Evolutionary conservation across 1,140 invertebrate genomes (phyloP).

Genomic region (Cherax quadricarinatus): DNA sequence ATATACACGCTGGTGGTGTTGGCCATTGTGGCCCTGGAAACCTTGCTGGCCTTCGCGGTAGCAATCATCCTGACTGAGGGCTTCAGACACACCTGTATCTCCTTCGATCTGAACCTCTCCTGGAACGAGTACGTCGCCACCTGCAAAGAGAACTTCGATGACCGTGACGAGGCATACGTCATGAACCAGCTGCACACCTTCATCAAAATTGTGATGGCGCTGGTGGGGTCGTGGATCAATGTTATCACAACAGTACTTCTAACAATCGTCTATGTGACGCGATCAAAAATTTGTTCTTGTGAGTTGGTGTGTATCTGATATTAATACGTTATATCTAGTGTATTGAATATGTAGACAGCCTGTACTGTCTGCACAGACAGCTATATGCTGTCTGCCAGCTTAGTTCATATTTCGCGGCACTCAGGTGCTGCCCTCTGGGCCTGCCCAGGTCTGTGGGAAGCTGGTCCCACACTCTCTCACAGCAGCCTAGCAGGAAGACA

Average conservation of each 20-base stretch:
- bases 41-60: not conserved
- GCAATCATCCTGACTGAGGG: slow-evolving; percentile 21
- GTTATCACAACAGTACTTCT: not conserved
- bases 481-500: too few relatives aligned
- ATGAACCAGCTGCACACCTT: slow-evolving; percentile 32
- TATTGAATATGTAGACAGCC: too few relatives aligned
- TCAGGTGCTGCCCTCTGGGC: too few relatives aligned
- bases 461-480: too few relatives aligned
- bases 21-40: not conserved
- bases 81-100: slow-evolving; percentile 55
- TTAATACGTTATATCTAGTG: too few relatives aligned
- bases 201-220: not conserved
- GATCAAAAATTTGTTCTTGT: slow-evolving; percentile 17
- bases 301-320: not conserved
- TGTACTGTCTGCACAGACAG: too few relatives aligned
- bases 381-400: too few relatives aligned
- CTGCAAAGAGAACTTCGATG: slow-evolving; percentile 12
- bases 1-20: not conserved
- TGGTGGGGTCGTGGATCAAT: slow-evolving; percentile 14
- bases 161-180: slow-evolving; percentile 33
- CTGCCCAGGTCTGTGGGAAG: too few relatives aligned
- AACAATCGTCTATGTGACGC: not conserved
- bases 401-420: too few relatives aligned
- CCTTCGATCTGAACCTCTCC: slow-evolving; percentile 39
- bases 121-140: not conserved